A percentile compares a stretch with the other conserved stretches of the same genome.
These are phyloP conservation scores for Aleiodes testaceus DNA, from an alignment of 2,888 invertebrate genomes.

Conservation along the genomic window DNA sequence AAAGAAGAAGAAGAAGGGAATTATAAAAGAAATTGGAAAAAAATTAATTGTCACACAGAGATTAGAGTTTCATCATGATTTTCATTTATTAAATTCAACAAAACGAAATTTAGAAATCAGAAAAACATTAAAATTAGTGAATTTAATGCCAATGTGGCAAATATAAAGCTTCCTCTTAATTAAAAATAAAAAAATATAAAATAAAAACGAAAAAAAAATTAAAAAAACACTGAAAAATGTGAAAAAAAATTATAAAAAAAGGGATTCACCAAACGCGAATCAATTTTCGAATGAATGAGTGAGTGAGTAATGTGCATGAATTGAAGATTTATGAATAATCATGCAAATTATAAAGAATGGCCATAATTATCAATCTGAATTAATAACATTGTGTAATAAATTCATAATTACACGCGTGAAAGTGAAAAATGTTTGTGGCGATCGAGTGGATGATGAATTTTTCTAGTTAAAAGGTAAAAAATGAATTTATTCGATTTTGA, in stretches of 20 bases:
- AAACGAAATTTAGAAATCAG: constrained; percentile 18
- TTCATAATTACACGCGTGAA: constrained; percentile 32
- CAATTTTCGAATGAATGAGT: constrained; percentile 4
- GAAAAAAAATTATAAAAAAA: constrained; percentile 43
- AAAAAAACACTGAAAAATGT: constrained; percentile 39
- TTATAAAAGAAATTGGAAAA: constrained; percentile 19
- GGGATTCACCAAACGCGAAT: constrained; percentile 11
- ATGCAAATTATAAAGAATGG: constrained; percentile 50
- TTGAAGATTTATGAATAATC: constrained; percentile 12
- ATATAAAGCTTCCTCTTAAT: constrained; percentile 36
- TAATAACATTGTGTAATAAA: constrained; percentile 34
- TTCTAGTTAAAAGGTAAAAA: not conserved
- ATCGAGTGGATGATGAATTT: constrained; percentile 46
- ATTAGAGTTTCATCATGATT: constrained; percentile 10
- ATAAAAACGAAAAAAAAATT: constrained; percentile 29
- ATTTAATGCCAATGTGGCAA: constrained; percentile 2
- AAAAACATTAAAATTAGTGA: not conserved
- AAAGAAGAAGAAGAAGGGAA: constrained; percentile 28
- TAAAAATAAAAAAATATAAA: constrained; percentile 27
- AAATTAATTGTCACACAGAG: not conserved
- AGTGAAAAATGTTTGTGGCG: constrained; percentile 32
- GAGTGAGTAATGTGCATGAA: not conserved
- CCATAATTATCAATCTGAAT: constrained; percentile 53
- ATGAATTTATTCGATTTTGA: too few species aligned
- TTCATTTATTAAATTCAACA: not conserved